A percentile compares a stretch with the other conserved stretches of the same genome.
phyloP scores from a whole-genome alignment of 1,140 invertebrate genomes.

The Drosophila kikkawai region DNA sequence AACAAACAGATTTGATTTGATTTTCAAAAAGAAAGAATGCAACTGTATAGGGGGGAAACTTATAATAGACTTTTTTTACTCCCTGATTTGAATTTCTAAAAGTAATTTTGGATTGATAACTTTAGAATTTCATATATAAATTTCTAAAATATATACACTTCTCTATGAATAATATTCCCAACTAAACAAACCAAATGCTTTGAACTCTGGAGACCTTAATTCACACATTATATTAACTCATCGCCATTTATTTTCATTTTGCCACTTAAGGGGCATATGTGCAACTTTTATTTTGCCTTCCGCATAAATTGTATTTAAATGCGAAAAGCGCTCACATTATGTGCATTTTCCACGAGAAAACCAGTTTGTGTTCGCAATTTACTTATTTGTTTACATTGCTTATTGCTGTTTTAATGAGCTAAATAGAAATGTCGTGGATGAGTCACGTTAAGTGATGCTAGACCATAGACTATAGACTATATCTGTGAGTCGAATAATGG shows the following conservation, averaged over 20 bases:
- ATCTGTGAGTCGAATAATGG: conserved; percentile 13
- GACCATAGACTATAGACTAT: conserved; percentile 44
- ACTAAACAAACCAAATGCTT: neutral
- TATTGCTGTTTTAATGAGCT: conserved; percentile 54
- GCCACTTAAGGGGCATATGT: conserved; percentile 12
- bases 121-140: neutral
- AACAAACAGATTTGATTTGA: neutral
- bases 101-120: neutral
- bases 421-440: conserved; percentile 62
- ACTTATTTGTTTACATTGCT: conserved; percentile 57
- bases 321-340: conserved; percentile 24
- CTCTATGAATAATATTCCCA: neutral
- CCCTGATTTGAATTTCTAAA: neutral
- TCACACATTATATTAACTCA: conserved; percentile 3
- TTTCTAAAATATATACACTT: too few relatives aligned
- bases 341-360: conserved; percentile 23
- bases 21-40: neutral
- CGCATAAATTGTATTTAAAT: conserved; percentile 41
- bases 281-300: conserved; percentile 14
- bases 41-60: neutral
- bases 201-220: conserved; percentile 6
- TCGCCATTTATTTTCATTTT: conserved; percentile 20
- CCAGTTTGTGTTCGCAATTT: conserved; percentile 38
- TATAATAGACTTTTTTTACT: neutral
- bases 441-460: conserved; percentile 34